These are phyloP conservation scores for Macrochelys suwanniensis DNA, from an alignment of 2,797 vertebrate species.

Conservation along the genomic window DNA sequence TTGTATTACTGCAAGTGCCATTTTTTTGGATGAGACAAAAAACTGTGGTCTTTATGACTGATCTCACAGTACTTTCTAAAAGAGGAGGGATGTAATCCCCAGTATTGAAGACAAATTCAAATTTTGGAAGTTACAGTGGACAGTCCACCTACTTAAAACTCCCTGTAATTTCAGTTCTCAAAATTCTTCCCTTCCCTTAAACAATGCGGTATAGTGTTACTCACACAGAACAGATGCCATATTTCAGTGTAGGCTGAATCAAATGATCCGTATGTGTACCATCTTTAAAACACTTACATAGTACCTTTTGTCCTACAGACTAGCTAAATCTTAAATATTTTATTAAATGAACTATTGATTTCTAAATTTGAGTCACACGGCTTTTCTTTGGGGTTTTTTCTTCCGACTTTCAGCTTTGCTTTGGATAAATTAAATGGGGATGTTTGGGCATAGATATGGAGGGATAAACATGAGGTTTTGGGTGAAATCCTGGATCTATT, in stretches of 20 bases:
- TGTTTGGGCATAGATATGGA: slow-evolving; percentile 13
- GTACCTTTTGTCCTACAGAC: neutral
- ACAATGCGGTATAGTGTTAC: slow-evolving; percentile 20
- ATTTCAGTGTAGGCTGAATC: neutral
- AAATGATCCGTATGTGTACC: slow-evolving; percentile 7
- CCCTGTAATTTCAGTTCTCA: slow-evolving; percentile 39
- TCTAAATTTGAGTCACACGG: neutral
- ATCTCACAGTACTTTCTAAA: slow-evolving; percentile 31
- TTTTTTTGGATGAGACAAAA: slow-evolving; percentile 50
- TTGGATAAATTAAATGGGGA: slow-evolving; percentile 30
- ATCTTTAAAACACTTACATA: neutral
- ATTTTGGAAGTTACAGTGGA: slow-evolving; percentile 27
- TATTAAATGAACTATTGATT: slow-evolving; percentile 1
- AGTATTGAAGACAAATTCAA: slow-evolving; percentile 47
- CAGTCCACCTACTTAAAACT: neutral
- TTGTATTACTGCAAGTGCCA: neutral
- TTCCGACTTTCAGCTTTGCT: slow-evolving; percentile 11
- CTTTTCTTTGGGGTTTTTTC: neutral
- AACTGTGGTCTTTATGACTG: slow-evolving; percentile 30
- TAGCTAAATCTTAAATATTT: neutral
- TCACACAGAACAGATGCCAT: neutral
- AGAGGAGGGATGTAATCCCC: slow-evolving; percentile 19
- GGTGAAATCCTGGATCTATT: slow-evolving; percentile 11
- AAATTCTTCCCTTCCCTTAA: slow-evolving; percentile 58
- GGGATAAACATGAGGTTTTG: neutral